phyloP scores from a whole-genome alignment of 2,888 invertebrate species.

The Xestia rhomboidea region DNA sequence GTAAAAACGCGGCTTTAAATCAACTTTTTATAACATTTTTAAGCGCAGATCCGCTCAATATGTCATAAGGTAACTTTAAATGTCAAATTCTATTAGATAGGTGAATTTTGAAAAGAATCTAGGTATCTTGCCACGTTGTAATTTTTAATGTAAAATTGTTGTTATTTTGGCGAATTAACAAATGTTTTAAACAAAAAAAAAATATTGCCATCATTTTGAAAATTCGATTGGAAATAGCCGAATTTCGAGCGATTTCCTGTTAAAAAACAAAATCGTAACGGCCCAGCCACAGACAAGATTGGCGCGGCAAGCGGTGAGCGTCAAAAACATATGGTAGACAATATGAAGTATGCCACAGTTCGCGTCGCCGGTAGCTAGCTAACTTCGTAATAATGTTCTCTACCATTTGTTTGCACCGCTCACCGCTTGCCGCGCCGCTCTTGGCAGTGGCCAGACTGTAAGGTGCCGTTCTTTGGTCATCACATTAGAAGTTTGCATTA shows the following conservation, averaged over 20 bases:
- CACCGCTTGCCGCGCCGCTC: too few relatives aligned
- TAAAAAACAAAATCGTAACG: not conserved
- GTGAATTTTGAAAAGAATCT: conserved; percentile 62
- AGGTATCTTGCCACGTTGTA: conserved; percentile 64
- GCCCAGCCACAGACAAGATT: too few relatives aligned
- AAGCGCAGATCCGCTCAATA: conserved; percentile 66
- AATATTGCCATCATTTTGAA: not conserved
- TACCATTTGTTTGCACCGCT: too few relatives aligned
- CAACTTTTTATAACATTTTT: conserved; percentile 47
- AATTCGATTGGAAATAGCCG: not conserved
- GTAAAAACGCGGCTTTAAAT: conserved; percentile 10
- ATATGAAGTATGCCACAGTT: too few relatives aligned
- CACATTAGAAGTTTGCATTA: not conserved
- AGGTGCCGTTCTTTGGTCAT: not conserved
- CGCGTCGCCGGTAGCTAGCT: too few relatives aligned
- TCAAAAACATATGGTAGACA: too few relatives aligned
- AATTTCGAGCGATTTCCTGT: not conserved
- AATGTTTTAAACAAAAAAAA: not conserved
- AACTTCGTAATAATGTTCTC: too few relatives aligned
- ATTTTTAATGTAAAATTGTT: conserved; percentile 54
- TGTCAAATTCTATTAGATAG: conserved; percentile 68
- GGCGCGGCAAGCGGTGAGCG: too few relatives aligned
- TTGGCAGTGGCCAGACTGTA: too few relatives aligned
- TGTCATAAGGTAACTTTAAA: conserved; percentile 61
- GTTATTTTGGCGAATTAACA: conserved; percentile 42